A percentile compares a stretch with the other conserved stretches of the same genome.
phyloP scores from a whole-genome alignment of 30 jellyfish, hydroid and myxozoan genomes.

The Aurelia sp. region DNA sequence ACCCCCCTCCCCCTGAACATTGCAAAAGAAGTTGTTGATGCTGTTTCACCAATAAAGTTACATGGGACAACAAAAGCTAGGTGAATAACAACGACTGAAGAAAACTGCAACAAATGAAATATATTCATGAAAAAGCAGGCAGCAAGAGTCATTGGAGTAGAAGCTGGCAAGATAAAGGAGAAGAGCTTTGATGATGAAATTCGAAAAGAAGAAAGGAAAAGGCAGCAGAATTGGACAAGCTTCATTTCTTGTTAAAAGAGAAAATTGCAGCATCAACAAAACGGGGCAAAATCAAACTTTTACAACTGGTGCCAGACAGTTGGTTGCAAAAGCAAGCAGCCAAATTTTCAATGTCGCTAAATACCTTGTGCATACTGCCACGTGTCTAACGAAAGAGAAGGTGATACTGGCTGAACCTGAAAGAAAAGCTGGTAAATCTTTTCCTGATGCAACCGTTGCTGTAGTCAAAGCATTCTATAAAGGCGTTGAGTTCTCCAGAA shows the following conservation, averaged over 20 bases:
- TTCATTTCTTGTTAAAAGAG: slow-evolving; percentile 17
- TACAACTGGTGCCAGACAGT: slow-evolving; percentile 28
- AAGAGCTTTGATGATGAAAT: neutral
- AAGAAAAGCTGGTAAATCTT: neutral
- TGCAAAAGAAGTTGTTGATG: too few relatives aligned
- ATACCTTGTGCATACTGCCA: slow-evolving; percentile 44
- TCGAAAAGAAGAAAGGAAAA: slow-evolving; percentile 17
- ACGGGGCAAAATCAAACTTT: neutral
- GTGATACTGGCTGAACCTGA: slow-evolving; percentile 49
- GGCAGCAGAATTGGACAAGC: slow-evolving; percentile 40
- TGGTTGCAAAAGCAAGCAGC: slow-evolving; percentile 44
- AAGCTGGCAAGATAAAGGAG: neutral
- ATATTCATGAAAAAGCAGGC: slow-evolving; percentile 1
- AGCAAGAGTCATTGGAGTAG: slow-evolving; percentile 15
- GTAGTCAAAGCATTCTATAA: slow-evolving; percentile 8
- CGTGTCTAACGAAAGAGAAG: slow-evolving; percentile 16
- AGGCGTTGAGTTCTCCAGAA: slow-evolving; percentile 52
- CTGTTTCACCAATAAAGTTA: neutral
- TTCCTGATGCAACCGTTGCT: neutral
- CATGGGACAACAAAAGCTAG: neutral
- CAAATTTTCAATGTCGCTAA: slow-evolving; percentile 31
- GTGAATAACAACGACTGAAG: neutral
- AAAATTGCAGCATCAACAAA: neutral
- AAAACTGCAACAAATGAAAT: neutral
- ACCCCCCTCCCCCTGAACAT: too few relatives aligned